These are phyloP conservation scores for Agriotes lineatus DNA, from an alignment of 2,888 invertebrate species.

Conservation along the genomic window DNA sequence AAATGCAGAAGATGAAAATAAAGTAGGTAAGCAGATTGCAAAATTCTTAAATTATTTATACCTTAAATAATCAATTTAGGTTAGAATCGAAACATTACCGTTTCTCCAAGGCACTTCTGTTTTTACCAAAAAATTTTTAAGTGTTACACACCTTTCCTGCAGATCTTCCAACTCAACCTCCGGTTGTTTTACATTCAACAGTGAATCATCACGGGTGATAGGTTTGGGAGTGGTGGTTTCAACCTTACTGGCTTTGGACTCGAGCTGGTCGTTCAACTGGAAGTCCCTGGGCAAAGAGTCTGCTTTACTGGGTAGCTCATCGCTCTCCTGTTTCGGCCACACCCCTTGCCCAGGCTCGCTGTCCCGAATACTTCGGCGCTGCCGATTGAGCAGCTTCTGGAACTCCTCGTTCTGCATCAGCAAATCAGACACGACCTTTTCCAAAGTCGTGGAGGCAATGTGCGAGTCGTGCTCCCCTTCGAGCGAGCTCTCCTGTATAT, in stretches of 20 bases:
- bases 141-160: conserved; percentile 59
- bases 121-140: too few species aligned
- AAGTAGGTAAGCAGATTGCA: too few species aligned
- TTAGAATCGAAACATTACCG: too few species aligned
- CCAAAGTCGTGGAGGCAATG: conserved; percentile 69
- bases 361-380: conserved; percentile 69
- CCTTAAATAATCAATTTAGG: too few species aligned
- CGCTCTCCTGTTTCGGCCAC: conserved; percentile 77
- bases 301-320: conserved; percentile 79
- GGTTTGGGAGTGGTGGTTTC: conserved; percentile 43
- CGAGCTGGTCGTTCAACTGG: conserved; percentile 72
- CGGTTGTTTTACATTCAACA: conserved; percentile 24
- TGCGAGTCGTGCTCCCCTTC: conserved; percentile 54
- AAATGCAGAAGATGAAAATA: too few species aligned
- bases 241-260: conserved; percentile 66
- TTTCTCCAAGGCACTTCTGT: too few species aligned
- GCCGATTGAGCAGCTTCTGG: conserved; percentile 82
- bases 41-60: too few species aligned
- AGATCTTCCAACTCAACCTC: conserved; percentile 54
- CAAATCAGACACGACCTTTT: conserved; percentile 85
- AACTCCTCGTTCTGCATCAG: conserved; percentile 87
- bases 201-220: conserved; percentile 18
- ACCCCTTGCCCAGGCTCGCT: conserved; percentile 61
- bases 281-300: conserved; percentile 85
- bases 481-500: conserved; percentile 61